A percentile compares a stretch with the other conserved stretches of the same genome.
These are phyloP conservation scores for Andrena trimmerana DNA, from an alignment of 2,888 invertebrate species.

Conservation along the genomic window DNA sequence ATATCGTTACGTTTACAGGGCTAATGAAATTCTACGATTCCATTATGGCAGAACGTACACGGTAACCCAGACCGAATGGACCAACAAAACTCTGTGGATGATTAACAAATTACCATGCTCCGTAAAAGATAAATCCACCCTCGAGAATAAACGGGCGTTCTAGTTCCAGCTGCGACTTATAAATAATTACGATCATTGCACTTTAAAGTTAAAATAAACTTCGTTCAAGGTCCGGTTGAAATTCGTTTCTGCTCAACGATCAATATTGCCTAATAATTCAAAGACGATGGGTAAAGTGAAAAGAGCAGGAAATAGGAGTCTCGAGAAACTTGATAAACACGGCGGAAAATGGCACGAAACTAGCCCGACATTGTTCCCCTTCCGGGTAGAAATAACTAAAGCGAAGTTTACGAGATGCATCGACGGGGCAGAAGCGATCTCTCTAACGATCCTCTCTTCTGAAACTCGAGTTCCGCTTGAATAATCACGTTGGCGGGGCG, in stretches of 20 bases:
- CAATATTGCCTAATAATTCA: not conserved
- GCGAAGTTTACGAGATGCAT: conserved; percentile 14
- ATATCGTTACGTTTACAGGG: not conserved
- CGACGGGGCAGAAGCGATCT: conserved; percentile 24
- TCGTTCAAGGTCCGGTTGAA: not conserved
- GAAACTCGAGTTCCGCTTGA: conserved; percentile 40
- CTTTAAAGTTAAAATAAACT: too few species aligned
- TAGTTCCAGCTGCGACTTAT: too few species aligned
- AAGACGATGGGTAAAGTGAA: not conserved
- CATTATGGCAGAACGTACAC: too few species aligned
- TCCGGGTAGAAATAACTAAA: conserved; percentile 5
- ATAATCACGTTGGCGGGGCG: conserved; percentile 44
- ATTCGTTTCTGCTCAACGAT: not conserved
- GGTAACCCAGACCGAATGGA: too few species aligned
- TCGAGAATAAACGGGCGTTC: too few species aligned
- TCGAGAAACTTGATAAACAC: not conserved
- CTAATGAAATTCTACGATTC: too few species aligned
- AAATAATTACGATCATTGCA: too few species aligned
- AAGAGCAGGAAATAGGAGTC: not conserved
- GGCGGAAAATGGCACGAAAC: conserved; percentile 5
- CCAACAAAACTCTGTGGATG: too few species aligned
- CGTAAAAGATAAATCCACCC: too few species aligned
- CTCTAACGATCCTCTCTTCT: conserved; percentile 43
- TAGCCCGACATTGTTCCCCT: conserved; percentile 25
- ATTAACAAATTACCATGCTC: too few species aligned